Base-by-base conservation (phyloP, 2,797 vertebrate species). In the Sebastes diploproa region DNA sequence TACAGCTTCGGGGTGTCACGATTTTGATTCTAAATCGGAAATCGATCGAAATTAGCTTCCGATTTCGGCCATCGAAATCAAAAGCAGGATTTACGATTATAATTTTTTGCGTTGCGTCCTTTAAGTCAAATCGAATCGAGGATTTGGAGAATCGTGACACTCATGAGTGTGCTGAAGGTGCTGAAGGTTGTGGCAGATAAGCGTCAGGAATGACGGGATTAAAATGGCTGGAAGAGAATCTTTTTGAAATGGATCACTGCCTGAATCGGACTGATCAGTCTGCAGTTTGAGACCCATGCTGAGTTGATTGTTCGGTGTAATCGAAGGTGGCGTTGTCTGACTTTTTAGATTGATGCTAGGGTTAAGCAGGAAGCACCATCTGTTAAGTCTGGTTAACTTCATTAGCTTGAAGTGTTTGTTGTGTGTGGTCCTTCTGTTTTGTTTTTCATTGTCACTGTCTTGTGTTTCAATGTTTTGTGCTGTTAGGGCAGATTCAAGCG, bases 391-490 rank as follows among this genome's bases (percentile, higher is more conserved):
- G 11, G n/a, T 60, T 23, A 13, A 72, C 12, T 10, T 59, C 67
- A 72, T 69, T 42, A 59, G 60, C 77, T 59, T 61, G 5, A 36
- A 34, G 42, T 55, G 74, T 82, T 67, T 80, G 77, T 80, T 78
- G 42, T 86, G 66, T 87, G 77, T 75, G 59, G 32, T 81, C 88
- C 75, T 54, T 75, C 72, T 64, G 66, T 82, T 65, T 61, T 78
- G 73, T 84, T 82, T 70, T 71, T 75, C 86, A 83, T 82, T 65
- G 74, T 92, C 86, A 29, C 72, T 22, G 90, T 94, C 85, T 84
- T 69, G 74, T 93, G 86, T 93, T 81, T 85, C 22, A 78, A 14
- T 81, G 72, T 89, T 62, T 65, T 23, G 69, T 87, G 46, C 79
- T 66, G 29, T 75, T 22, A 25, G 76, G 42, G 65, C 38, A 65